Evolutionary conservation across 1,140 invertebrate species (phyloP).

Genomic region (Zaprionus davidi): DNA sequence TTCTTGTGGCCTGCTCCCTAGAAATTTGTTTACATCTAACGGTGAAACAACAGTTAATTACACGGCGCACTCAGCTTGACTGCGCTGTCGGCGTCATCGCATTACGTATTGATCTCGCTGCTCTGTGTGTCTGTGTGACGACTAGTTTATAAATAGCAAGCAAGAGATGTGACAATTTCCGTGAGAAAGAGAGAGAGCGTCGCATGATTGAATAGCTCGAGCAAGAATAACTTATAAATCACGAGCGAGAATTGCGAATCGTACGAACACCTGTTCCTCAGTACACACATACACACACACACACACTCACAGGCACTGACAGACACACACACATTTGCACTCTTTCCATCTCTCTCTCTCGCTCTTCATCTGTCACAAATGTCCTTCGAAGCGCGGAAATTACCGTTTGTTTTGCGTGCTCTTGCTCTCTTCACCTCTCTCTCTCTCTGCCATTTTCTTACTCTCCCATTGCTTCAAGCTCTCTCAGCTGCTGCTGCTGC

Average conservation of each 20-base stretch:
- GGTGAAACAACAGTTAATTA: conserved; percentile 36
- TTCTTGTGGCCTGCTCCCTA: neutral
- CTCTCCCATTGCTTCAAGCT: neutral
- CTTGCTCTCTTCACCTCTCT: neutral
- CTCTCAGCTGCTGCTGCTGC: conserved; percentile 26
- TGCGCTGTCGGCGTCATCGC: conserved; percentile 41
- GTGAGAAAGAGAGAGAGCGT: neutral
- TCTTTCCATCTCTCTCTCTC: neutral
- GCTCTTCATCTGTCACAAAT: neutral
- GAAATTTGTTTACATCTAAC: conserved; percentile 46
- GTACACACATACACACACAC: neutral
- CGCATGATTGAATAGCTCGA: conserved; percentile 44
- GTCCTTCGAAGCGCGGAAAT: conserved; percentile 36
- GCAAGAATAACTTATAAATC: conserved; percentile 42
- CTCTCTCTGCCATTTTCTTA: neutral
- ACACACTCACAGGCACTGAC: neutral
- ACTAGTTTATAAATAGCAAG: conserved; percentile 63
- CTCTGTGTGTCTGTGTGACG: conserved; percentile 15
- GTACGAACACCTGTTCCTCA: conserved; percentile 24
- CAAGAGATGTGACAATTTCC: conserved; percentile 51
- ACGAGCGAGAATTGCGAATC: conserved; percentile 11
- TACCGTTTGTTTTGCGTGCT: conserved; percentile 19
- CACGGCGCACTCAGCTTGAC: conserved; percentile 13
- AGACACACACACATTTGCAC: neutral
- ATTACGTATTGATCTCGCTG: conserved; percentile 53